These are phyloP conservation scores for Theodoxus fluviatilis DNA, from an alignment of 2,888 invertebrate species.

Conservation along the genomic window DNA sequence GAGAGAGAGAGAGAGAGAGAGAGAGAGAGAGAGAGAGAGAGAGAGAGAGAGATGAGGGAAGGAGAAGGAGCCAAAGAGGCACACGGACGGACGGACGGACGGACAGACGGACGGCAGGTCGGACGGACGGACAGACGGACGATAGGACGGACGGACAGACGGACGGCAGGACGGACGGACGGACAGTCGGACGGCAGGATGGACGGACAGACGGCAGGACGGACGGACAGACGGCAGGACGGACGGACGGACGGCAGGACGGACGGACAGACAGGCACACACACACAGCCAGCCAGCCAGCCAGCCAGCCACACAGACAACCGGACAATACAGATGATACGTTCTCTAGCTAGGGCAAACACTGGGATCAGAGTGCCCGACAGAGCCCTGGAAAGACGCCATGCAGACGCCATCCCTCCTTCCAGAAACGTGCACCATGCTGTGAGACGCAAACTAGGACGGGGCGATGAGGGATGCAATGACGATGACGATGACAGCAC, in stretches of 20 bases:
- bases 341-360: no score
- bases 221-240: not conserved
- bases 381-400: not conserved
- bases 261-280: slow-evolving; percentile 23
- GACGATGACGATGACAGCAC: slow-evolving; percentile 5
- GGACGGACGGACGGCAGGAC: not conserved
- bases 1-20: slow-evolving; percentile 24
- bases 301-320: no score
- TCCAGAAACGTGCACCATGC: no score
- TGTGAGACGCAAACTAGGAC: no score
- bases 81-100: not conserved
- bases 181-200: not conserved
- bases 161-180: not conserved
- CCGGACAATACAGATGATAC: no score
- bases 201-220: not conserved
- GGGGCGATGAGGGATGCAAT: slow-evolving; percentile 3
- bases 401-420: not conserved
- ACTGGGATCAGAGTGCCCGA: no score
- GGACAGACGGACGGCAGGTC: not conserved
- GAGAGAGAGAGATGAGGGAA: not conserved
- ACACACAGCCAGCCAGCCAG: no score
- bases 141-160: not conserved
- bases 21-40: slow-evolving; percentile 8
- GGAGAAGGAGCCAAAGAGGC: not conserved
- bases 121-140: slow-evolving; percentile 11